Evolutionary conservation across 2,888 invertebrate species (phyloP), one percentile per base, ranked within the genome.

Genomic region (Agrotis clavis): DNA sequence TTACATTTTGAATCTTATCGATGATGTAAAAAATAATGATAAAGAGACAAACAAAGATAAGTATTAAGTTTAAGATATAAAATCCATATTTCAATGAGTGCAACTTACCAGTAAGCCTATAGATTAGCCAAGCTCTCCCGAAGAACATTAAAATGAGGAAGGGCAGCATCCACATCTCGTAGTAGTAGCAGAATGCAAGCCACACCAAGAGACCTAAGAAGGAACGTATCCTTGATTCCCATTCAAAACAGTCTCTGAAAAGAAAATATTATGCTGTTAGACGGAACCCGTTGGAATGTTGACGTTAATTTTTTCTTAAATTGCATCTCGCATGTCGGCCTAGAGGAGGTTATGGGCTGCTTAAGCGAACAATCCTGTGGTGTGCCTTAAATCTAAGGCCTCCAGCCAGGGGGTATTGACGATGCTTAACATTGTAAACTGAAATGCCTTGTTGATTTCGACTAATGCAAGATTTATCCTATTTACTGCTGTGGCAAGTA

Each of bases 161-260:
- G 0, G 99, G 99, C 72, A 99, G 93, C 98, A 99, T 99, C 97
- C 98, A 99, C 87, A 99, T 98, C 93, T 99, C 98, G 91, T 99
- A 99, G 94, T 98, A 99, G 92, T 99, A 99, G 87, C 99, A 99
- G 69, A 98, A 97, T 0, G 99, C 95, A 67, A 99, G 97, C 97
- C 99, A 99, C 19, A 98, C 95, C 25, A 98, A 94, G 64, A 99
- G 97, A 1, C 99, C 99, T 56, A 98, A 94, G 84, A 98, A 97
- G 82, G 99, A 99, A 83, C 98, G 97, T 53, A 98, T 92, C 67
- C 98, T 98, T 7, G 98, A 99, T 90, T 99, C 99, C 99, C 99
- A 99, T 94, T 99, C 98, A 91, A 99, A 99, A 92, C 99, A 99
- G 92, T 99, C 99, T 96, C 98, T 98, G 92, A 13, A 94, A 96